A percentile compares a stretch with the other conserved stretches of the same genome.
phyloP scores from a whole-genome alignment of 2,888 invertebrate species.

The Helleia helle region DNA sequence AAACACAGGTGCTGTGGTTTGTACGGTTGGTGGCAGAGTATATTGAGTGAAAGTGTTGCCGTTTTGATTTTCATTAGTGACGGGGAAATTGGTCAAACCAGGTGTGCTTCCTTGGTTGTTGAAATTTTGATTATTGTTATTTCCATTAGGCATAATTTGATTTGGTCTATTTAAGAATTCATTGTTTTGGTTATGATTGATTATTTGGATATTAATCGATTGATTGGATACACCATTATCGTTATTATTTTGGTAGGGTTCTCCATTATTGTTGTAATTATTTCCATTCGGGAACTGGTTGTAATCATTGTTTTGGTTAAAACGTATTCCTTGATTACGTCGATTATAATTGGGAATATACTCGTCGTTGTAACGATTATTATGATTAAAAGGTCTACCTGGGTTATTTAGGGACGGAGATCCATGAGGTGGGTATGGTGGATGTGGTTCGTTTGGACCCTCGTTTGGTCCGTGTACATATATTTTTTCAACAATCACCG shows the following conservation, averaged over 20 bases:
- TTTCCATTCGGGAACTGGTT: neutral
- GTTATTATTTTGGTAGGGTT: no score
- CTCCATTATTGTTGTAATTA: constrained; percentile 13
- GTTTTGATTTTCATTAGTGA: neutral
- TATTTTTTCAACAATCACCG: constrained; percentile 15
- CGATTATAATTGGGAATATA: constrained; percentile 8
- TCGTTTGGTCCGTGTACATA: neutral
- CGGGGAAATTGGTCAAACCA: constrained; percentile 9
- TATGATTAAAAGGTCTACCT: neutral
- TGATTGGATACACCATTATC: neutral
- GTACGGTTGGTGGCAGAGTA: constrained; percentile 15
- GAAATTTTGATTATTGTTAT: constrained; percentile 11
- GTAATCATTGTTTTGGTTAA: constrained; percentile 11
- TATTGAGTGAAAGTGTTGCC: neutral
- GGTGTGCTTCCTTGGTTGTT: constrained; percentile 1
- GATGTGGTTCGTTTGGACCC: neutral
- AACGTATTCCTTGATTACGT: constrained; percentile 18
- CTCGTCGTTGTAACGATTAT: constrained; percentile 9
- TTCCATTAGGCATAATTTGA: no score
- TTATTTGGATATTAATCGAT: neutral
- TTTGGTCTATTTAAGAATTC: no score
- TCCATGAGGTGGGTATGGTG: neutral
- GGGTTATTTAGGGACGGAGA: neutral
- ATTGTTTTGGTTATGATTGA: no score
- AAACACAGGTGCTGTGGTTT: constrained; percentile 6